Conservation (phyloP, 2,113 vertebrate genomes). For the Passer domesticus region DNA sequence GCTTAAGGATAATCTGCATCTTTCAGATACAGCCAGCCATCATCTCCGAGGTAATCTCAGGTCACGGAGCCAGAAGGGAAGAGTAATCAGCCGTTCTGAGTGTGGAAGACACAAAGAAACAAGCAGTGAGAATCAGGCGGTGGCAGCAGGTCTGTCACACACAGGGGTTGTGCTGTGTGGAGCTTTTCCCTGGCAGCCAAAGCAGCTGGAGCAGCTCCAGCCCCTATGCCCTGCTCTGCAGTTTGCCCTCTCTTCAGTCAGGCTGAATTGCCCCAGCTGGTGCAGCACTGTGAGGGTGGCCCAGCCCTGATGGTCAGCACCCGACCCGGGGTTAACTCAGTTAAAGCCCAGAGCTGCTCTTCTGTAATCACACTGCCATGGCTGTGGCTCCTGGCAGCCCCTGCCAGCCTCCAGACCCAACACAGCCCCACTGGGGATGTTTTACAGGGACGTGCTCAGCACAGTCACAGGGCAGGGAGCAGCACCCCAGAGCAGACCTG, state of each 20-base stretch:
- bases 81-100: constrained; percentile 59
- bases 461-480: not conserved
- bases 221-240: not conserved
- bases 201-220: not conserved
- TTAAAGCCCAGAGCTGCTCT: not conserved
- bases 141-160: not conserved
- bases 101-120: constrained; percentile 67
- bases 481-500: accelerated
- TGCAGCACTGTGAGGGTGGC: not conserved
- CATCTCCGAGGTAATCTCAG: constrained; percentile 48
- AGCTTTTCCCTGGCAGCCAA: not conserved
- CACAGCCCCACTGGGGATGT: not conserved
- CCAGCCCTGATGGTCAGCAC: not conserved
- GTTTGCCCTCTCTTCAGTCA: not conserved
- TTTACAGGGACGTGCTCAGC: not conserved
- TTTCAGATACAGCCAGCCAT: constrained; percentile 49
- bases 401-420: not conserved
- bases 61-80: constrained; percentile 47
- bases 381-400: not conserved
- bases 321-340: not conserved
- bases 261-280: not conserved
- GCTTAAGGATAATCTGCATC: constrained; percentile 53
- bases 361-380: not conserved
- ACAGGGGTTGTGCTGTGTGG: not conserved
- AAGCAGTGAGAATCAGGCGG: constrained; percentile 47